phyloP scores from a whole-genome alignment of 2,797 vertebrate genomes.

The Peromyscus attwateri region DNA sequence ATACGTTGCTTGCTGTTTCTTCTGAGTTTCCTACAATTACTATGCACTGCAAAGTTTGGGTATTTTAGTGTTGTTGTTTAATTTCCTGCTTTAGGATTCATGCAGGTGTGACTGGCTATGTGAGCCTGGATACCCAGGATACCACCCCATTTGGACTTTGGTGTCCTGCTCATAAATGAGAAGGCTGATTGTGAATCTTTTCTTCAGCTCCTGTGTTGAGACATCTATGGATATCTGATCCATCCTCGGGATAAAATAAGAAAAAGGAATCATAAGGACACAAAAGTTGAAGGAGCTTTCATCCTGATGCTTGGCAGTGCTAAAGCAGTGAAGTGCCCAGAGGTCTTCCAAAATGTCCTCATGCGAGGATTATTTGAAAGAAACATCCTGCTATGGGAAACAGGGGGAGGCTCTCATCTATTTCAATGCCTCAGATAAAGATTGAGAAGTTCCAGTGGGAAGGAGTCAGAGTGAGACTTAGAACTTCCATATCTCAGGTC shows the following conservation, averaged over 20 bases:
- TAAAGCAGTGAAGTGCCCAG: not conserved
- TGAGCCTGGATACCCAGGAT: not conserved
- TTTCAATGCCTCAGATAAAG: slow-evolving; percentile 45
- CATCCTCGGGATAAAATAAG: slow-evolving; percentile 61
- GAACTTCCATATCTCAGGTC: not conserved
- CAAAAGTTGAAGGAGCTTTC: slow-evolving; percentile 45
- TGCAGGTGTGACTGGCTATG: not conserved
- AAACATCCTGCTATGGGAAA: not conserved
- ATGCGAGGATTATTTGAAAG: slow-evolving; percentile 55
- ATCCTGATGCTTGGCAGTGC: slow-evolving; percentile 41
- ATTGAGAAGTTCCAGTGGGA: not conserved
- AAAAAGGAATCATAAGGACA: slow-evolving; percentile 54
- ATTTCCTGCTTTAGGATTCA: not conserved
- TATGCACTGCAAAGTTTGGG: not conserved
- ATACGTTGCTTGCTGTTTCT: slow-evolving; percentile 13
- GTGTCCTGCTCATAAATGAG: slow-evolving; percentile 29
- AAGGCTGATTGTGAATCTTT: slow-evolving; percentile 32
- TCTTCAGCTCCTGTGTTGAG: slow-evolving; percentile 9
- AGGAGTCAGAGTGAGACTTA: not conserved
- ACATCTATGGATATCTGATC: slow-evolving; percentile 53
- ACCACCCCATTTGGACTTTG: not conserved
- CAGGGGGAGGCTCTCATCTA: slow-evolving; percentile 8
- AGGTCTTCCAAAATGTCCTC: slow-evolving; percentile 61
- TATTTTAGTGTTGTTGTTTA: not conserved
- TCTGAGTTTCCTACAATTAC: not conserved